These are phyloP conservation scores for Suricata suricatta DNA, from an alignment of 2,113 vertebrate genomes.

Conservation along the genomic window DNA sequence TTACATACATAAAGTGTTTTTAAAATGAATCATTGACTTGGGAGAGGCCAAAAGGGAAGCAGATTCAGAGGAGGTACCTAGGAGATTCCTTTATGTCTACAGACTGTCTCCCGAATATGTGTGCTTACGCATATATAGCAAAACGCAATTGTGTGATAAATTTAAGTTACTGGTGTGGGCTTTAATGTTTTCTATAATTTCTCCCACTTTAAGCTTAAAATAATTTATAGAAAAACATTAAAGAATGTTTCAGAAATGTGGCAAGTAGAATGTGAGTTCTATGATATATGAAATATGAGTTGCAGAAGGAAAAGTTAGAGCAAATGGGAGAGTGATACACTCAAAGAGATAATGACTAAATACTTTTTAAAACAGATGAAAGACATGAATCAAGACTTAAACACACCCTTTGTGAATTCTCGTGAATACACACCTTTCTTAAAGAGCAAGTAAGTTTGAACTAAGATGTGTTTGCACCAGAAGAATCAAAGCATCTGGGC, in stretches of 20 bases:
- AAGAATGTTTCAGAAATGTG: conserved; percentile 5
- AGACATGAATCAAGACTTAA: background rate
- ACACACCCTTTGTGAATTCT: background rate
- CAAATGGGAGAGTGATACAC: background rate
- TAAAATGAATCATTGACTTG: background rate
- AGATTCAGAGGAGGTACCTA: background rate
- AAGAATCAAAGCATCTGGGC: background rate
- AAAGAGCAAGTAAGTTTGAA: background rate
- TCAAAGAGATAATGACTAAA: background rate
- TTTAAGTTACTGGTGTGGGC: background rate
- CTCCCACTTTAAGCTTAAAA: background rate
- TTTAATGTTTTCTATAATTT: background rate
- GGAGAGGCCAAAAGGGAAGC: background rate
- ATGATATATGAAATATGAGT: background rate
- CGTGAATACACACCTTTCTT: background rate
- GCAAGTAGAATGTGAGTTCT: background rate
- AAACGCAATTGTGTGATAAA: background rate
- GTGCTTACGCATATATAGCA: background rate
- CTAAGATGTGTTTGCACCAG: background rate
- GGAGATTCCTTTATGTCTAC: background rate
- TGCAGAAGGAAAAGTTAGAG: background rate
- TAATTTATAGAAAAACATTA: background rate
- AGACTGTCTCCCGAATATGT: background rate
- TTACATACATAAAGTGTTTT: background rate
- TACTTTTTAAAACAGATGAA: background rate